phyloP scores from a whole-genome alignment of 2,113 vertebrate species.

The Chaetops frenatus region DNA sequence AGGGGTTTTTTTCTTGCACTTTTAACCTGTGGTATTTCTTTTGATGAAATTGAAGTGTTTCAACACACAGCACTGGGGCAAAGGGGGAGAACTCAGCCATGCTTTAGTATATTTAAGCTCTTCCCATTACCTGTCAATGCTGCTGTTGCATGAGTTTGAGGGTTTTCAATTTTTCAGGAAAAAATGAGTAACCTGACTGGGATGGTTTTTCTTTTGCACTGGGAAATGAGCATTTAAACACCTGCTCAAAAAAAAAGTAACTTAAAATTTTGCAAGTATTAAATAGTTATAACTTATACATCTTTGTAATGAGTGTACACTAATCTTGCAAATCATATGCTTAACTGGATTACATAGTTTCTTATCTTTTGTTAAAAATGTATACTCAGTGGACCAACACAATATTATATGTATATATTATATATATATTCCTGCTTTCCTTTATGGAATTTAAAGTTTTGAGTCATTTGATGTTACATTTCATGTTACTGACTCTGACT shows the following conservation, averaged over 20 bases:
- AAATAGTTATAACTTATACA: constrained; percentile 67
- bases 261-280: constrained; percentile 69
- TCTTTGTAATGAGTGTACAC: constrained; percentile 71
- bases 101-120: constrained; percentile 41
- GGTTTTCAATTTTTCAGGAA: constrained; percentile 54
- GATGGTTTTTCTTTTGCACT: constrained; percentile 73
- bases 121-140: constrained; percentile 23
- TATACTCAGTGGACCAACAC: constrained; percentile 77
- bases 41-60: constrained; percentile 43
- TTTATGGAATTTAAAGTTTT: constrained; percentile 65
- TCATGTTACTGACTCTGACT: constrained; percentile 66
- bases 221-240: constrained; percentile 69
- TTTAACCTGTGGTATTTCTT: constrained; percentile 65
- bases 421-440: constrained; percentile 69
- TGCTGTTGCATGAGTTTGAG: constrained; percentile 20
- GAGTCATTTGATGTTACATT: constrained; percentile 68
- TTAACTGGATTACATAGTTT: constrained; percentile 75
- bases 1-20: not conserved
- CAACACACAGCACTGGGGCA: not conserved
- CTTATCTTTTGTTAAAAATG: constrained; percentile 73
- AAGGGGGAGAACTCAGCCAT: constrained; percentile 28
- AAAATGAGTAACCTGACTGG: constrained; percentile 57
- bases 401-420: constrained; percentile 77
- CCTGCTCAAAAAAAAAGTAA: constrained; percentile 60
- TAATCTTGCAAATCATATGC: constrained; percentile 68